These are phyloP conservation scores for Cryptotis parvus DNA, from an alignment of 2,113 vertebrate species.

Conservation along the genomic window DNA sequence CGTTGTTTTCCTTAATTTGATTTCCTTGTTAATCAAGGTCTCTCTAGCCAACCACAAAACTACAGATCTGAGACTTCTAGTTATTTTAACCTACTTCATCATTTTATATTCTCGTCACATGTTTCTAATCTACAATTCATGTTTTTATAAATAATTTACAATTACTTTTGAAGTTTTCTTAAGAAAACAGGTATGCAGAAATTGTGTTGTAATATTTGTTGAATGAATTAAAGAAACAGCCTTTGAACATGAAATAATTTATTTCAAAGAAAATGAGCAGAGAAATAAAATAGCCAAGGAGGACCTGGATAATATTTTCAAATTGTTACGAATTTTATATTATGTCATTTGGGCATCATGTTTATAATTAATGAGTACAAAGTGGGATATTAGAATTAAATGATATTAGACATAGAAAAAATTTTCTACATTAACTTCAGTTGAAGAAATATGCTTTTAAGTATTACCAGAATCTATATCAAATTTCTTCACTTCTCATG, in stretches of 20 bases:
- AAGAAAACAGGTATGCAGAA: neutral
- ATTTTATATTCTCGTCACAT: neutral
- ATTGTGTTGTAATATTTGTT: neutral
- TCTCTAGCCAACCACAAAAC: neutral
- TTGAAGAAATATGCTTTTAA: neutral
- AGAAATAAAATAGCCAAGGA: neutral
- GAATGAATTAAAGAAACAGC: neutral
- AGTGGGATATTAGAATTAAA: neutral
- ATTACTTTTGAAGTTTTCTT: neutral
- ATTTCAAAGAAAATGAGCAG: neutral
- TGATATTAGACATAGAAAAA: neutral
- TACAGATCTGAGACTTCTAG: neutral
- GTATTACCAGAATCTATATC: neutral
- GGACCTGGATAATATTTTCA: neutral
- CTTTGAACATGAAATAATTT: neutral
- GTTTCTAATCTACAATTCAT: neutral
- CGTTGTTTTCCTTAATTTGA: neutral
- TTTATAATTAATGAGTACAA: neutral
- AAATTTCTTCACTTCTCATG: neutral
- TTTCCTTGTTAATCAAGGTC: neutral
- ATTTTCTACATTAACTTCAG: neutral
- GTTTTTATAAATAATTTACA: neutral
- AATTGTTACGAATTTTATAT: neutral
- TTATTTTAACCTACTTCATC: neutral
- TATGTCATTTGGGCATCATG: neutral